Evolutionary conservation across 2,888 invertebrate genomes (phyloP).

Genomic region (Magallana nippona): DNA sequence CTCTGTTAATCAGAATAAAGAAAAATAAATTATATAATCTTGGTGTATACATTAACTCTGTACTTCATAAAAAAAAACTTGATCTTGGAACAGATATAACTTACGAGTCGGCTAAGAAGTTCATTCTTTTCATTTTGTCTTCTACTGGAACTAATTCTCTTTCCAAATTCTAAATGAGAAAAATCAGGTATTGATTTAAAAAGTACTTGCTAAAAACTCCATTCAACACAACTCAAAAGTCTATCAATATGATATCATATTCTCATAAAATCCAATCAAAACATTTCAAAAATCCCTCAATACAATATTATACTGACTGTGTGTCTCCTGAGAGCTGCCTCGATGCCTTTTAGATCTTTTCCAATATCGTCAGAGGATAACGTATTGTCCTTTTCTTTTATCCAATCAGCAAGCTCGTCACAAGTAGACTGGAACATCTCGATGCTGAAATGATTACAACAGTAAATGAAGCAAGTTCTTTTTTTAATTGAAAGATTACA

Average conservation of each 20-base stretch:
- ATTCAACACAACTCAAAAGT: not conserved
- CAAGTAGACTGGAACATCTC: conserved; percentile 97
- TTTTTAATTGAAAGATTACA: not conserved
- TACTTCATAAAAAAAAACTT: no score
- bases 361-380: conserved; percentile 82
- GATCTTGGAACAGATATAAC: conserved; percentile 73
- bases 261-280: not conserved
- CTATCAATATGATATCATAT: not conserved
- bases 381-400: conserved; percentile 96
- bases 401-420: conserved; percentile 98
- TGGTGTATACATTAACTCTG: not conserved
- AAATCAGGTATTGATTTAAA: conserved; percentile 18
- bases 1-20: conserved; percentile 82
- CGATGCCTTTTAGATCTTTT: conserved; percentile 91
- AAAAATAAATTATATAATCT: not conserved
- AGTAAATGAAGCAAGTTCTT: not conserved
- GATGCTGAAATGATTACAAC: conserved; percentile 84
- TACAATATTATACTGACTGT: conserved; percentile 82
- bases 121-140: conserved; percentile 93
- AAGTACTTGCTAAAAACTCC: not conserved
- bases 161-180: conserved; percentile 86
- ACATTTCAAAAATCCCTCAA: not conserved
- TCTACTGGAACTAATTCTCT: conserved; percentile 95
- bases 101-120: conserved; percentile 91
- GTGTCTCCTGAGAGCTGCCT: conserved; percentile 93